Percentiles rank a stretch among this genome's conserved stretches.
These are phyloP conservation scores for Falco peregrinus DNA, from an alignment of 2,797 vertebrate species.

Conservation along the genomic window DNA sequence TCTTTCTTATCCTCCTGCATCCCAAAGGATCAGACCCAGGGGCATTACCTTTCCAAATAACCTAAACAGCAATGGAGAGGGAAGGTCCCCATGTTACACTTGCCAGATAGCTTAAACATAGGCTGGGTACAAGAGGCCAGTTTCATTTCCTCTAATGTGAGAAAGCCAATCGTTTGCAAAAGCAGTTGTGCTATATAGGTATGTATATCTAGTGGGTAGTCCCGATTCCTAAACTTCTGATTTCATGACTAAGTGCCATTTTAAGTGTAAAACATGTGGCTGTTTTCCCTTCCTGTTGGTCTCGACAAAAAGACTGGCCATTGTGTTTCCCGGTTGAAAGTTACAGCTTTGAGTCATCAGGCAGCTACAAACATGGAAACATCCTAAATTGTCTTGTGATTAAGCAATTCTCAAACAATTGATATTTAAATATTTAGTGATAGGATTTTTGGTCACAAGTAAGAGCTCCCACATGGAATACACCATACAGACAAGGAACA, in stretches of 20 bases:
- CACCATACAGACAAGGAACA: background rate
- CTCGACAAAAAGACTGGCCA: background rate
- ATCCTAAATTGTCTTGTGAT: background rate
- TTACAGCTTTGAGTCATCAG: background rate
- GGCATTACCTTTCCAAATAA: background rate
- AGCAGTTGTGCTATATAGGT: background rate
- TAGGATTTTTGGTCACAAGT: background rate
- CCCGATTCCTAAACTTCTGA: background rate
- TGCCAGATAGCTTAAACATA: background rate
- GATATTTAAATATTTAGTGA: background rate
- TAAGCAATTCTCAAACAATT: background rate
- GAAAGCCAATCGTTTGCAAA: background rate
- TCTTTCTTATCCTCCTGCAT: background rate
- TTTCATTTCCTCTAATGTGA: background rate
- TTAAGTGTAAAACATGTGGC: background rate
- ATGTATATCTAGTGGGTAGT: background rate
- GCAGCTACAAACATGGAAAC: background rate
- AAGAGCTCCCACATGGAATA: fast-evolving
- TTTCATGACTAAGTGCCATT: background rate
- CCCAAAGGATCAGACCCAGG: background rate
- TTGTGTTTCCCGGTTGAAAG: background rate
- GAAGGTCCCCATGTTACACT: background rate
- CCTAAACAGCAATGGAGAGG: background rate
- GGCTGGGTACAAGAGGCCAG: background rate
- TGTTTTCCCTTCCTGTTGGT: background rate